Evolutionary conservation across 92 coral and sea anemone species (phyloP).

Genomic region (Chrysogorgia sp.): DNA sequence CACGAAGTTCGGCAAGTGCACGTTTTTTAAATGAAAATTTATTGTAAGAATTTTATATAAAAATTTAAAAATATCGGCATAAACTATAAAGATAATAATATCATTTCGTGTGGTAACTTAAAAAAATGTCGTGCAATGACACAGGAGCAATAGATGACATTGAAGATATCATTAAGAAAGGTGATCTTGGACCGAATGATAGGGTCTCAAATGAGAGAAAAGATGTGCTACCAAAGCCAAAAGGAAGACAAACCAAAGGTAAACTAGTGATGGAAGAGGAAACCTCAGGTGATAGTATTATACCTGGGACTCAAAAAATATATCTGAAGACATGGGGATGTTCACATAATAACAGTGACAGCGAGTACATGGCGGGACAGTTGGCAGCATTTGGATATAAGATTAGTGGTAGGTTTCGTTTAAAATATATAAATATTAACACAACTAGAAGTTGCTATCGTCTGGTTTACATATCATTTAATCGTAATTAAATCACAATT

Average conservation of each 20-base stretch:
- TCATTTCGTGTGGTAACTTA: no score
- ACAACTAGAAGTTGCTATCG: no score
- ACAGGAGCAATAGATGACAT: slow-evolving; percentile 75
- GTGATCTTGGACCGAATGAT: slow-evolving; percentile 79
- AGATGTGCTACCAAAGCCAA: slow-evolving; percentile 77
- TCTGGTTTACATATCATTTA: background rate
- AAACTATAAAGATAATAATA: no score
- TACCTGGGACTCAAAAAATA: slow-evolving; percentile 95
- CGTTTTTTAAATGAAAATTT: no score
- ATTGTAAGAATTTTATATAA: no score
- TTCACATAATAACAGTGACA: slow-evolving; percentile 95
- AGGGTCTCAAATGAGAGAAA: slow-evolving; percentile 61
- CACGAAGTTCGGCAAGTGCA: no score
- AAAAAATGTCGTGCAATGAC: slow-evolving; percentile 21
- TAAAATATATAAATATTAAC: background rate
- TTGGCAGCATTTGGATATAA: slow-evolving; percentile 94
- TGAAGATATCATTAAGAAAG: slow-evolving; percentile 84
- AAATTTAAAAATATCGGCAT: no score
- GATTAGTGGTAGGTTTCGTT: slow-evolving; percentile 84
- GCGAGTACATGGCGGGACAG: slow-evolving; percentile 99
- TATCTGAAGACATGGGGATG: slow-evolving; percentile 96
- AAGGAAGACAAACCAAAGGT: slow-evolving; percentile 35
- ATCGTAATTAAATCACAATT: background rate
- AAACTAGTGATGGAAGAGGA: slow-evolving; percentile 38
- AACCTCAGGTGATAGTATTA: slow-evolving; percentile 82